These are phyloP conservation scores for Novumbra hubbsi DNA, from an alignment of 2,797 vertebrate species.

Conservation along the genomic window DNA sequence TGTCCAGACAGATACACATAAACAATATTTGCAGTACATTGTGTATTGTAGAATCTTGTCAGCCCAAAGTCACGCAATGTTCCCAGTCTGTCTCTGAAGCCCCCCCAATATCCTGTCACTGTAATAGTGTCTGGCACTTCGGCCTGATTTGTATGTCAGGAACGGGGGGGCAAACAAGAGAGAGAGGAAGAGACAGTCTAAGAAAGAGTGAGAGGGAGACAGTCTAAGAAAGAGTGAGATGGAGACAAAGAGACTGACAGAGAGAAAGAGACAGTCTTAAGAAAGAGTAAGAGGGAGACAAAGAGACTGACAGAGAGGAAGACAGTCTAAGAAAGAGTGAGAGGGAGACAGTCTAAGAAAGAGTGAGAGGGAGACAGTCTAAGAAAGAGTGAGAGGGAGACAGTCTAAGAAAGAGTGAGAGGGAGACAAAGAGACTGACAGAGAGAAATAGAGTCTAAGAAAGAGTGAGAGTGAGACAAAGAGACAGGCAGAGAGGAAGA, in stretches of 20 bases:
- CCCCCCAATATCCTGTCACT: background rate
- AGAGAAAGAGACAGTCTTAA: background rate
- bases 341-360: too few relatives aligned
- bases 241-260: slow-evolving; percentile 5
- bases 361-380: background rate
- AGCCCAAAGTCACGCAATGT: background rate
- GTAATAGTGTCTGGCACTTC: too few relatives aligned
- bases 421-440: too few relatives aligned
- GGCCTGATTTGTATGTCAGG: too few relatives aligned
- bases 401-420: slow-evolving; percentile 2
- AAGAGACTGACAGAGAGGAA: slow-evolving; percentile 10
- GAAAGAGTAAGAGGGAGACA: too few relatives aligned
- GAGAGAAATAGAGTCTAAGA: background rate
- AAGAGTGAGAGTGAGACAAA: background rate
- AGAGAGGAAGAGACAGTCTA: background rate
- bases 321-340: too few relatives aligned
- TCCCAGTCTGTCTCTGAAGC: background rate
- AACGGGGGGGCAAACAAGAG: background rate
- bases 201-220: background rate
- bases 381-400: background rate
- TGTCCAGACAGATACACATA: too few relatives aligned
- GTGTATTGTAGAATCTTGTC: background rate
- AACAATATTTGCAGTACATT: background rate
- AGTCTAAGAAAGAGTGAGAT: background rate
- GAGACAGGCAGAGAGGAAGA: slow-evolving; percentile 12